Percentiles rank a stretch among this genome's conserved stretches.
Conservation (phyloP, 53 echinoderm and acorn worm species). For the Echinometra lucunter region DNA sequence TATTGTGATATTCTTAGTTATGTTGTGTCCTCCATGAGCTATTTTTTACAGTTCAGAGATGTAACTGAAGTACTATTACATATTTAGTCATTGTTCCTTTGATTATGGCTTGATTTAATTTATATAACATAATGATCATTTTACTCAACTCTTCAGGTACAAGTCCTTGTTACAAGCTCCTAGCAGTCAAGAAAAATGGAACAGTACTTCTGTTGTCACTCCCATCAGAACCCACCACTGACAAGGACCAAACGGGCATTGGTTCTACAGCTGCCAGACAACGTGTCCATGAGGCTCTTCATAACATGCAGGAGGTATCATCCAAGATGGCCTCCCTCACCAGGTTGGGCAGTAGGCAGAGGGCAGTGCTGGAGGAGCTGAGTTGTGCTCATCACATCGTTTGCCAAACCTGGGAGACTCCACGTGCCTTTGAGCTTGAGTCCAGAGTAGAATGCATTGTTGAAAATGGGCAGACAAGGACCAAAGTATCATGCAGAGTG, state of each 20-base stretch:
- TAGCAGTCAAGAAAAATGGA: conserved; percentile 66
- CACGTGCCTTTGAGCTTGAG: conserved; percentile 8
- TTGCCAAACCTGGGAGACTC: conserved; percentile 18
- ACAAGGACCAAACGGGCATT: conserved; percentile 40
- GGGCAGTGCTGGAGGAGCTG: conserved; percentile 73
- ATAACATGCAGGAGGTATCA: conserved; percentile 74
- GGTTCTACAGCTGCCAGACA: conserved; percentile 81
- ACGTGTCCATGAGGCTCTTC: conserved; percentile 81
- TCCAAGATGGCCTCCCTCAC: conserved; percentile 72
- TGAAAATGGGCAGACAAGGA: conserved; percentile 59
- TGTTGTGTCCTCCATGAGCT: too few species aligned
- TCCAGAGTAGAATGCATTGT: conserved; percentile 20
- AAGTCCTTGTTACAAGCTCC: neutral
- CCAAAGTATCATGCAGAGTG: conserved; percentile 73
- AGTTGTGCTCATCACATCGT: conserved; percentile 82
- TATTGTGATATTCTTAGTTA: too few species aligned
- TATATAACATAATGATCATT: neutral
- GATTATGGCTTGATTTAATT: neutral
- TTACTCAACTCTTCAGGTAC: neutral
- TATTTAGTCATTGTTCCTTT: neutral
- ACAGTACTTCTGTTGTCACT: conserved; percentile 55
- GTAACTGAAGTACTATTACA: too few species aligned
- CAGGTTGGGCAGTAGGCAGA: conserved; percentile 58
- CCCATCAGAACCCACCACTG: neutral
- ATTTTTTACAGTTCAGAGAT: too few species aligned